Conservation (phyloP, 2,113 vertebrate genomes). For the Hypanus sabinus region DNA sequence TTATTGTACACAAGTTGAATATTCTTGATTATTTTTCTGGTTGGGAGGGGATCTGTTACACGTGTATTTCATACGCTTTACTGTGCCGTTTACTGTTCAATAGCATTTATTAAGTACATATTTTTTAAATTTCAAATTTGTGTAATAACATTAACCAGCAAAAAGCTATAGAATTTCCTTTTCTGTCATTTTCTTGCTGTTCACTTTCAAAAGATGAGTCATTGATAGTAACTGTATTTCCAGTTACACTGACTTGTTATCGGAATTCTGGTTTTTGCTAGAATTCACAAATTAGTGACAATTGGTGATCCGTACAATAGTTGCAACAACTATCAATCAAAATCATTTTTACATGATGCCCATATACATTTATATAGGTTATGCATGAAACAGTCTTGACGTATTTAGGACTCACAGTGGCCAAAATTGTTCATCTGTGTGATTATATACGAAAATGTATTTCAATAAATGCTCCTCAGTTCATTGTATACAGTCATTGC, state of each 20-base stretch:
- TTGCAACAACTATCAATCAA: not conserved
- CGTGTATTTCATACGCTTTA: not conserved
- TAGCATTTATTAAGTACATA: not conserved
- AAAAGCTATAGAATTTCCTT: slow-evolving; percentile 7
- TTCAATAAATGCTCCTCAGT: not conserved
- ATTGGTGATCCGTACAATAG: too few species aligned
- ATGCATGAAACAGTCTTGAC: not conserved
- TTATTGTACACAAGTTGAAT: not conserved
- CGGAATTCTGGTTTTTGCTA: not conserved
- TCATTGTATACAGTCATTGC: not conserved
- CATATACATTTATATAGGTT: not conserved
- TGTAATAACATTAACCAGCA: not conserved
- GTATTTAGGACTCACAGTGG: not conserved
- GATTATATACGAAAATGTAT: not conserved
- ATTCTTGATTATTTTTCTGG: not conserved
- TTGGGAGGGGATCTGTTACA: not conserved
- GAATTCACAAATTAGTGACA: not conserved
- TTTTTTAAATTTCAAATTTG: not conserved
- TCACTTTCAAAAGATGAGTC: not conserved
- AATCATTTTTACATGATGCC: not conserved
- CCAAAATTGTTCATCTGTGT: not conserved
- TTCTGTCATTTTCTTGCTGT: not conserved
- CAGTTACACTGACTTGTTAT: not conserved
- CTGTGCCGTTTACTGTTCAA: not conserved
- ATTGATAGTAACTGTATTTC: not conserved